Conservation (phyloP, 2,113 vertebrate species). For the Lagenorhynchus albirostris region DNA sequence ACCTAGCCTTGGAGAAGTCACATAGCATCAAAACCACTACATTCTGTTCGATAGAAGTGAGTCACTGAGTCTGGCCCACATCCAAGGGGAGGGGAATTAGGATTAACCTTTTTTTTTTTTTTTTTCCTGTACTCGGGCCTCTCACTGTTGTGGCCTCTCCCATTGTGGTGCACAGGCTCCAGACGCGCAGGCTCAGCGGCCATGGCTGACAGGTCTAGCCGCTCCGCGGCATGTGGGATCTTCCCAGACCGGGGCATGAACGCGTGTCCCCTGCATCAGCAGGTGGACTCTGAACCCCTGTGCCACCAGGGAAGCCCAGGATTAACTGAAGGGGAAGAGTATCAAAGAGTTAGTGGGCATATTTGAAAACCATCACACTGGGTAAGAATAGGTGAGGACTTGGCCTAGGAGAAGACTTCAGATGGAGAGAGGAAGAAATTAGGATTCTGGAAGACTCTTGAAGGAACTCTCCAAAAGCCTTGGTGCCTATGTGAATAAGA, state of each 20-base stretch:
- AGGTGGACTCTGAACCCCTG: too few relatives aligned
- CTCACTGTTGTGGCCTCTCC: too few relatives aligned
- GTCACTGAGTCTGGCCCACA: neutral
- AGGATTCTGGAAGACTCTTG: neutral
- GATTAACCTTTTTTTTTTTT: neutral
- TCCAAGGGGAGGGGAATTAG: neutral
- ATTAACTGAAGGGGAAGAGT: neutral
- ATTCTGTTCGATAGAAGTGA: neutral
- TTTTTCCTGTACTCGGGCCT: too few relatives aligned
- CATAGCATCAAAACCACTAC: neutral
- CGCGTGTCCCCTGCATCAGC: too few relatives aligned
- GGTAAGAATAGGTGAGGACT: neutral
- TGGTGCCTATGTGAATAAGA: neutral
- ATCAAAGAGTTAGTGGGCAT: neutral
- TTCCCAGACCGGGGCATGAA: too few relatives aligned
- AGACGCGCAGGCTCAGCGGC: too few relatives aligned
- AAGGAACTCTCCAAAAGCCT: neutral
- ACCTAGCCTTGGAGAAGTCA: neutral
- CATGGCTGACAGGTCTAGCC: too few relatives aligned
- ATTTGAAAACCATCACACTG: neutral
- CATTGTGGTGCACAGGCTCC: too few relatives aligned
- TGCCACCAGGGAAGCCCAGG: neutral
- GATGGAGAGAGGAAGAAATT: neutral
- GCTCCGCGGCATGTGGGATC: too few relatives aligned
- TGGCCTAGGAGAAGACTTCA: neutral